Evolutionary conservation across 1,140 invertebrate species (phyloP).

Genomic region (Drosophila melanogaster): DNA sequence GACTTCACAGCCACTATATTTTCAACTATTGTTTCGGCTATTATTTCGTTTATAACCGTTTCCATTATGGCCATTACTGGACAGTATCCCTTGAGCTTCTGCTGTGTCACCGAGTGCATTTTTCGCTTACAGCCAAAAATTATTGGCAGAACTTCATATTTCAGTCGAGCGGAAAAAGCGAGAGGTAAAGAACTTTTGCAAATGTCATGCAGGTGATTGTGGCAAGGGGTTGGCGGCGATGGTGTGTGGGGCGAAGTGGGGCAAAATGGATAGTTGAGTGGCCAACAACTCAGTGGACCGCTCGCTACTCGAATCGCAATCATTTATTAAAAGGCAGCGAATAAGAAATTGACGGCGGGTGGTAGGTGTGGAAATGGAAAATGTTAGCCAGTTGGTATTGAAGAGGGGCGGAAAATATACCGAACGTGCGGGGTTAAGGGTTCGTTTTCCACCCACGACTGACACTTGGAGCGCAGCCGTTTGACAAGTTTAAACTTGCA

Average conservation of each 20-base stretch:
- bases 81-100: constrained; percentile 12
- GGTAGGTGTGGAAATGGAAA: constrained; percentile 4
- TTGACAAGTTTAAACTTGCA: constrained; percentile 51
- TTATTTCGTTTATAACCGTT: constrained; percentile 1
- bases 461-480: constrained; percentile 20
- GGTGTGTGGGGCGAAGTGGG: not conserved
- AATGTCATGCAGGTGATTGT: constrained; percentile 56
- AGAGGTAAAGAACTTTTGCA: constrained; percentile 54
- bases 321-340: constrained; percentile 27
- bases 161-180: constrained; percentile 48
- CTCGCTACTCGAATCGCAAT: constrained; percentile 6
- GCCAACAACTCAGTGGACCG: constrained; percentile 7
- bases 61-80: constrained; percentile 11
- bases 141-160: constrained; percentile 65
- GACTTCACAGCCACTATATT: too few species aligned
- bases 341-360: constrained; percentile 13
- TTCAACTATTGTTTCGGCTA: not conserved
- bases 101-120: constrained; percentile 48
- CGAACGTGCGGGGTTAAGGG: not conserved
- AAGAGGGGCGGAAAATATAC: not conserved
- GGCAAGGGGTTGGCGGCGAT: not conserved
- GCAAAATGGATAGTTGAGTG: constrained; percentile 19
- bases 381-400: not conserved
- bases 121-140: constrained; percentile 34
- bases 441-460: not conserved